Evolutionary conservation across 1,140 invertebrate genomes (phyloP).

Genomic region (Calliphora vicina): DNA sequence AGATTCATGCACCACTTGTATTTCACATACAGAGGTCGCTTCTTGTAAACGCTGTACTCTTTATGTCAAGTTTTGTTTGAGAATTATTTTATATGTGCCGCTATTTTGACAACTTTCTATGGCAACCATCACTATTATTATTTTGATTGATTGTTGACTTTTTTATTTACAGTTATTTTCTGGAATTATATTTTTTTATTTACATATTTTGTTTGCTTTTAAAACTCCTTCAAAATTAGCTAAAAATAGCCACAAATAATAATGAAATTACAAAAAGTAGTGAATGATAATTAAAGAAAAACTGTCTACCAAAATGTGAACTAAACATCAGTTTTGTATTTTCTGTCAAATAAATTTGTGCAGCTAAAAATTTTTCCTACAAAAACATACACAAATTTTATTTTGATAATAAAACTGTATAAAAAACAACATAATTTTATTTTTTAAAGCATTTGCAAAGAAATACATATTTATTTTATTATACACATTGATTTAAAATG

Average conservation of each 20-base stretch:
- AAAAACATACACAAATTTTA: too few species aligned
- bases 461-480: background rate
- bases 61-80: too few species aligned
- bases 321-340: too few species aligned
- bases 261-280: too few species aligned
- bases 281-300: too few species aligned
- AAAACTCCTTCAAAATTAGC: background rate
- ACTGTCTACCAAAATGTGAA: too few species aligned
- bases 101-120: constrained; percentile 30
- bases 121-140: background rate
- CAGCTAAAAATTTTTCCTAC: too few species aligned
- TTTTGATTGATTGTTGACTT: constrained; percentile 18
- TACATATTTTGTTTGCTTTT: background rate
- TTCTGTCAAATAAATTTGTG: too few species aligned
- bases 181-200: background rate
- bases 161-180: constrained; percentile 31
- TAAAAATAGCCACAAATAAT: too few species aligned
- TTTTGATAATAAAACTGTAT: background rate
- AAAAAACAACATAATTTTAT: background rate
- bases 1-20: background rate
- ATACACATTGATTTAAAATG: constrained; percentile 40
- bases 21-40: background rate
- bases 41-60: too few species aligned
- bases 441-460: background rate
- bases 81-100: background rate